phyloP scores from a whole-genome alignment of 2,113 vertebrate species.

The Casuarius casuarius region DNA sequence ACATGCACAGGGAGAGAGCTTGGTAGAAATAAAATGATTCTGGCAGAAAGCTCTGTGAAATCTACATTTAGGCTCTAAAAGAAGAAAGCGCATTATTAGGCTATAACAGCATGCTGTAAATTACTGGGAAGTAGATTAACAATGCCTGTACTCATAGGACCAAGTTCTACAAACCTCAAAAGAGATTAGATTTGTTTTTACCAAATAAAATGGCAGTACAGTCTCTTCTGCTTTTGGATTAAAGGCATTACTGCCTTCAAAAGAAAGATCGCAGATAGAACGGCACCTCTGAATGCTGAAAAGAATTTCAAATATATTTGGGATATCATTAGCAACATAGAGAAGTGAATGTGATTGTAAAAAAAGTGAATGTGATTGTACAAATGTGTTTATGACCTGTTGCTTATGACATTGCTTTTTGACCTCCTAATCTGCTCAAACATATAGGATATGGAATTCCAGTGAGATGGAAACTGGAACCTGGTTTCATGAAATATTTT shows the following conservation, averaged over 20 bases:
- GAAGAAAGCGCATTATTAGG: neutral
- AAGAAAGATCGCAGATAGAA: fast-evolving
- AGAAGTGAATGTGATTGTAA: neutral
- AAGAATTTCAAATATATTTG: neutral
- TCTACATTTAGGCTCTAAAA: neutral
- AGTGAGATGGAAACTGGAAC: neutral
- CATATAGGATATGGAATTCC: neutral
- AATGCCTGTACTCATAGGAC: neutral
- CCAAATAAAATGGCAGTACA: neutral
- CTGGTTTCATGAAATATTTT: neutral
- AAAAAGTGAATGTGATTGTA: neutral
- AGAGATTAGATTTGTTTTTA: neutral
- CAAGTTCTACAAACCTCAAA: neutral
- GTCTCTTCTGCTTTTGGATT: neutral
- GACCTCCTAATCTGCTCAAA: neutral
- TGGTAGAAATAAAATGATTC: neutral
- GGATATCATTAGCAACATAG: neutral
- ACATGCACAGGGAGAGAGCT: neutral
- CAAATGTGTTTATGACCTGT: neutral
- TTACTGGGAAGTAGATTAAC: neutral
- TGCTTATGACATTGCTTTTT: neutral
- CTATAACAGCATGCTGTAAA: neutral
- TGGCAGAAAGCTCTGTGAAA: neutral
- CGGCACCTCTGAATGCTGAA: fast-evolving
- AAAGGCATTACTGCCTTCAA: neutral